Conservation (phyloP, 2,113 vertebrate genomes). For the Pelodiscus sinensis region DNA sequence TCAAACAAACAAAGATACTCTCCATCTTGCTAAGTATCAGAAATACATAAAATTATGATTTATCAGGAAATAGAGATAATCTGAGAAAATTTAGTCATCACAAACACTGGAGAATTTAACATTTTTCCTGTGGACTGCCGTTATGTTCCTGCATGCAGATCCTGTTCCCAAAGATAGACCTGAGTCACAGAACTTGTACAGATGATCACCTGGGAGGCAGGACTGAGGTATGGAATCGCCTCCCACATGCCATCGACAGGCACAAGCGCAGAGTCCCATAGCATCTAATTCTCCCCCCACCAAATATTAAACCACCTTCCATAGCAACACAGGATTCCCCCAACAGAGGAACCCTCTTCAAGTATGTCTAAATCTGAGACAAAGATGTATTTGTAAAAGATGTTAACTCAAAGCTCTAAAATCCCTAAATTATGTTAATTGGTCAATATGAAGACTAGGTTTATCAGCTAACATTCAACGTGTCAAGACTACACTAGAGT, state of each 20-base stretch:
- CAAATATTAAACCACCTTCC: neutral
- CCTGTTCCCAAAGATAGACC: neutral
- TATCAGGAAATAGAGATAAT: conserved; percentile 34
- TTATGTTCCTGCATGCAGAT: neutral
- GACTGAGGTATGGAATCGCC: neutral
- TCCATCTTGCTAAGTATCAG: neutral
- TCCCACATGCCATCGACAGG: neutral
- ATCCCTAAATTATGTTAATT: neutral
- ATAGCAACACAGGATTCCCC: neutral
- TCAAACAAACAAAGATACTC: conserved; percentile 1
- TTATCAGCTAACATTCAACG: neutral
- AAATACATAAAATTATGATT: conserved; percentile 32
- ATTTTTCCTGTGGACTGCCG: neutral
- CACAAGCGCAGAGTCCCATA: neutral
- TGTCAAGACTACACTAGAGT: neutral
- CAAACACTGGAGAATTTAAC: neutral
- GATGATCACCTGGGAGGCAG: neutral
- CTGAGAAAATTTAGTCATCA: conserved; percentile 59
- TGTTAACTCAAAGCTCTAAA: conserved; percentile 22
- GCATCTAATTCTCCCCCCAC: neutral
- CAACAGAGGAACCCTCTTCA: conserved; percentile 7
- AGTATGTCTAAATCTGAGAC: conserved; percentile 3
- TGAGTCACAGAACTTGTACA: neutral
- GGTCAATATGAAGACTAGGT: conserved; percentile 47
- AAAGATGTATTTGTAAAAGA: conserved; percentile 11